Base-by-base conservation (phyloP, 1,140 invertebrate genomes). In the Bombus pyrosoma region DNA sequence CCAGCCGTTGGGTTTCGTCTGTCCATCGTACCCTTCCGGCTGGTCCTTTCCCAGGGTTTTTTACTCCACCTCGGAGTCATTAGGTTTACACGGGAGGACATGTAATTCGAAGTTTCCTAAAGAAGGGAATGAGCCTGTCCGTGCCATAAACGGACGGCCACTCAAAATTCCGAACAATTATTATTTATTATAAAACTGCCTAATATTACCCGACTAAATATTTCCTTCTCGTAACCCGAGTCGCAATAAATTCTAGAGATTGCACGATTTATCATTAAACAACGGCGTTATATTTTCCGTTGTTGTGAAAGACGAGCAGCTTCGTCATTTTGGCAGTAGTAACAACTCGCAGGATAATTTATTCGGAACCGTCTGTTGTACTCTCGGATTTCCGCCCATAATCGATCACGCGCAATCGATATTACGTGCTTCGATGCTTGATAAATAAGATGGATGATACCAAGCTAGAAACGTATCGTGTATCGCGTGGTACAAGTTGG, bases 31-130 rank as follows among this genome's bases (percentile, higher is more conserved):
- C 43, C 3, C 0, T 43, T 43, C 4, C 43, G 13, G 3, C 4
- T 15, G 43, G 0, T 15, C 43, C 0, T 47, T 47, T 15, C 13
- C 13, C 0, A 0, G 4, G 4, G 3, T 0, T 15, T 47, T 47
- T 47, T 47, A 47, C 43, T 13, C 15, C 13, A 47, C 13, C 43
- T 15, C 13, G 4, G 3, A 43, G 0, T 47, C 43, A 5, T 43
- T 43, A 15, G 43, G 13, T 47, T 47, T 47, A 47, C 13, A 47
- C 4, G 4, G 43, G 0, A 47, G 13, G 0, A 15, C 43, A 5
- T 1, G 13, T 47, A 47, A 15, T 47, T 47, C 0, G 13, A 4
- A 47, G 0, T 47, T 47, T 47, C 4, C 13, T 15, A 15, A 47
- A 47, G 4, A 47, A 47, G 43, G 43, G 43, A 47, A 47, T 15